Conservation (phyloP, 1,140 invertebrate genomes). For the Drosophila repleta region DNA sequence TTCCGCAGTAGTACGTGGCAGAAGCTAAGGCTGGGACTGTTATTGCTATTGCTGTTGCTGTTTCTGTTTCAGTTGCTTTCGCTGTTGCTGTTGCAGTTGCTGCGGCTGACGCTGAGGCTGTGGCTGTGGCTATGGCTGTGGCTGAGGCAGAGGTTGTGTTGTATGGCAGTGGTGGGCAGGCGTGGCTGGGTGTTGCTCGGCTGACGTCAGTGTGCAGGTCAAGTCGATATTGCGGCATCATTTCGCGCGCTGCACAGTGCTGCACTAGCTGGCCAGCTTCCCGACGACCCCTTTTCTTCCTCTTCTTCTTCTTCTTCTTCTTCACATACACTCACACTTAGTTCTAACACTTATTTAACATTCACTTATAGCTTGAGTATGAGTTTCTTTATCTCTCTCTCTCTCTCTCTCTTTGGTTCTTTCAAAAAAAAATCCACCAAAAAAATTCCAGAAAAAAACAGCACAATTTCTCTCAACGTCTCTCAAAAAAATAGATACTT, state of each 20-base stretch:
- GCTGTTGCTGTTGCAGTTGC: slow-evolving; percentile 1
- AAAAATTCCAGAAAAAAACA: too few relatives aligned
- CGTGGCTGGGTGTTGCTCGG: slow-evolving; percentile 19
- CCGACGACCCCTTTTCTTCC: slow-evolving; percentile 5
- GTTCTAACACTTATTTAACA: slow-evolving; percentile 17
- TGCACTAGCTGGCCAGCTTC: slow-evolving; percentile 31
- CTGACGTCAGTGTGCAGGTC: slow-evolving; percentile 43
- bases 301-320: not conserved
- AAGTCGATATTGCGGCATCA: slow-evolving; percentile 41
- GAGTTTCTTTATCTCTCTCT: slow-evolving; percentile 14
- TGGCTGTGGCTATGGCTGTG: slow-evolving; percentile 16
- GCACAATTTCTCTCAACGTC: not conserved
- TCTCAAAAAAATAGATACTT: slow-evolving; percentile 13
- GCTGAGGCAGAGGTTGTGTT: slow-evolving; percentile 22
- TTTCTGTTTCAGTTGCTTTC: not conserved
- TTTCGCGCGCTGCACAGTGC: slow-evolving; percentile 36
- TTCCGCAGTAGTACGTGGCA: slow-evolving; percentile 11
- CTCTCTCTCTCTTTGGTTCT: not conserved
- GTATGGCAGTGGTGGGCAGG: slow-evolving; percentile 18
- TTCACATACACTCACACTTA: slow-evolving; percentile 6
- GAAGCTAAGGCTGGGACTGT: slow-evolving; percentile 9
- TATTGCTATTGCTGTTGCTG: slow-evolving; percentile 4
- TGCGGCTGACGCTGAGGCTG: slow-evolving; percentile 1
- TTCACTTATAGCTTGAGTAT: slow-evolving; percentile 21
- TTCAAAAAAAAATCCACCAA: too few relatives aligned